A percentile compares a stretch with the other conserved stretches of the same genome.
Evolutionary conservation across 92 coral and sea anemone species (phyloP).

Genomic region (Scolanthus callimorphus): DNA sequence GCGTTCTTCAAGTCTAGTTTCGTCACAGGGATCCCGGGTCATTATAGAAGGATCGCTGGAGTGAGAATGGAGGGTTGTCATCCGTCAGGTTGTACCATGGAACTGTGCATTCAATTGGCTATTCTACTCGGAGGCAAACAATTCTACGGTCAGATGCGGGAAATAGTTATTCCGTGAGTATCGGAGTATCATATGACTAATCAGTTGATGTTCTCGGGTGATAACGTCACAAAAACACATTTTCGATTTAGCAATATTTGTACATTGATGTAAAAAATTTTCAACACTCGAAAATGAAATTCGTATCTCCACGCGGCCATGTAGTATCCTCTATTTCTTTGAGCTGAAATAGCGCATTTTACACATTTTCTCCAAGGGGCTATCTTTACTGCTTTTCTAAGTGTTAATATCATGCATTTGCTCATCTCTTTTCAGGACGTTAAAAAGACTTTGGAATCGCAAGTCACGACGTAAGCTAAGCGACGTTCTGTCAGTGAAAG

Average conservation of each 20-base stretch:
- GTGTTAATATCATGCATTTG: too few species aligned
- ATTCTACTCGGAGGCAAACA: conserved; percentile 51
- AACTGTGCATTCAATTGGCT: conserved; percentile 47
- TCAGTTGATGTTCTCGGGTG: too few species aligned
- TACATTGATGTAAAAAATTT: too few species aligned
- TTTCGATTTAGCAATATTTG: too few species aligned
- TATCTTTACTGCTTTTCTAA: too few species aligned
- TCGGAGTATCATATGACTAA: too few species aligned
- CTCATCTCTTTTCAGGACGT: neutral
- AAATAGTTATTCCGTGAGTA: conserved; percentile 44
- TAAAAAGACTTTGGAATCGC: conserved; percentile 46
- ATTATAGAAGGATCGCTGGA: conserved; percentile 20
- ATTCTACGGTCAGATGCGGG: conserved; percentile 11
- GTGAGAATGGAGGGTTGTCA: conserved; percentile 48
- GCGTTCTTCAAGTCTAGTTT: conserved; percentile 50
- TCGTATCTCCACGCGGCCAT: too few species aligned
- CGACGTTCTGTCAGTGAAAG: neutral
- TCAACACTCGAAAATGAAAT: too few species aligned
- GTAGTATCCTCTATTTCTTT: too few species aligned
- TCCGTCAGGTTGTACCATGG: conserved; percentile 51
- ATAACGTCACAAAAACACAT: too few species aligned
- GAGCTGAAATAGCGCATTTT: too few species aligned
- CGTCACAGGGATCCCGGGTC: conserved; percentile 38
- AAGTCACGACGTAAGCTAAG: conserved; percentile 16
- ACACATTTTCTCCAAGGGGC: too few species aligned